phyloP scores from a whole-genome alignment of 2,888 invertebrate species.

The Portevinia maculata region DNA sequence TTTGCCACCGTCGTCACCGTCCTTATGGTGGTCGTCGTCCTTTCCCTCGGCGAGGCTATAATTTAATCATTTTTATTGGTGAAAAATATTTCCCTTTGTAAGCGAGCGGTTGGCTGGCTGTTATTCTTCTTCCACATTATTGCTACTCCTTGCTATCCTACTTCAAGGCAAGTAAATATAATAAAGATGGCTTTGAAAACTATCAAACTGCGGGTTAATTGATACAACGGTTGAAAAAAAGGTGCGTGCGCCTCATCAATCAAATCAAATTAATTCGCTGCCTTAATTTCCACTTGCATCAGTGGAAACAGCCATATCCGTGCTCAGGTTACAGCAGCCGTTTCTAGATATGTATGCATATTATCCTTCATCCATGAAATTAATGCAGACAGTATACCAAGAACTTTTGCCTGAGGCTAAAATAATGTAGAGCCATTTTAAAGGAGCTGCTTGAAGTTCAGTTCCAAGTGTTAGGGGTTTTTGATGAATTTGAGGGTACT shows the following conservation, averaged over 20 bases:
- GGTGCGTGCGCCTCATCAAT: conserved; percentile 61
- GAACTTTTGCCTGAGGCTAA: neutral
- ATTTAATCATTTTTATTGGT: conserved; percentile 59
- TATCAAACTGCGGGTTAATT: conserved; percentile 57
- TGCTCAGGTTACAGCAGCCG: neutral
- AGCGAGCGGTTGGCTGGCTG: neutral
- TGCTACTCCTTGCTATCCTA: neutral
- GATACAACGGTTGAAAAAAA: conserved; percentile 53
- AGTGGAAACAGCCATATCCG: conserved; percentile 3
- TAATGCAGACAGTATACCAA: conserved; percentile 39
- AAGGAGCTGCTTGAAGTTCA: conserved; percentile 15
- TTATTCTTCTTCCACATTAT: conserved; percentile 1
- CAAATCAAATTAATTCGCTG: conserved; percentile 64
- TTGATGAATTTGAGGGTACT: conserved; percentile 7
- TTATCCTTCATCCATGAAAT: conserved; percentile 48
- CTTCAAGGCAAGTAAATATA: conserved; percentile 18
- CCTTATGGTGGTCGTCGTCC: conserved; percentile 7
- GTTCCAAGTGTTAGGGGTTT: conserved; percentile 18
- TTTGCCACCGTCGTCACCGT: too few species aligned
- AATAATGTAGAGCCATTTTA: conserved; percentile 11
- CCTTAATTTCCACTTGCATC: conserved; percentile 62
- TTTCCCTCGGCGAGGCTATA: conserved; percentile 22
- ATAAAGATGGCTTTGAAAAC: conserved; percentile 40
- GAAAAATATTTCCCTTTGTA: conserved; percentile 48
- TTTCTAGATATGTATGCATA: conserved; percentile 6